A percentile compares a stretch with the other conserved stretches of the same genome.
phyloP scores from a whole-genome alignment of 2,888 invertebrate genomes.

The Tanytarsus gracilentus region DNA sequence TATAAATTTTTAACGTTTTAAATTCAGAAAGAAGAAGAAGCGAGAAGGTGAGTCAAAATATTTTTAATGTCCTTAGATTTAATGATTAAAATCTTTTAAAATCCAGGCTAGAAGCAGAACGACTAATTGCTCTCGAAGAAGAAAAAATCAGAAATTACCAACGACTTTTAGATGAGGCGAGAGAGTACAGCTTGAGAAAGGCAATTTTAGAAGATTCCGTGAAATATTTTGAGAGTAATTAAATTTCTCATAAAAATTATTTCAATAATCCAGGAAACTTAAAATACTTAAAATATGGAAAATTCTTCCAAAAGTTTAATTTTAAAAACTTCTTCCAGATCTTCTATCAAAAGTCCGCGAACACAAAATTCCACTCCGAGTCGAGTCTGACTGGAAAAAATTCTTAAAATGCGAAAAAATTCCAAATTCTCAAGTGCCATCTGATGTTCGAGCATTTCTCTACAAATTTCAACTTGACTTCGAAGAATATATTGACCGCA shows the following conservation, averaged over 20 bases:
- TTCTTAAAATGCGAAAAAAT: neutral
- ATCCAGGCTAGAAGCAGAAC: neutral
- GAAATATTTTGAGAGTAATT: neutral
- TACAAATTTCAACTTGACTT: neutral
- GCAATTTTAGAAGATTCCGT: slow-evolving; percentile 1
- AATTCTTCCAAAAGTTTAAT: neutral
- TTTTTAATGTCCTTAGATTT: too few species aligned
- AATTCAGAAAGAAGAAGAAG: too few species aligned
- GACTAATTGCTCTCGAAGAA: neutral
- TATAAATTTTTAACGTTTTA: too few species aligned
- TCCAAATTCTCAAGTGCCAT: slow-evolving; percentile 11
- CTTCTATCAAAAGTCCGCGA: neutral
- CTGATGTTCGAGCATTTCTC: neutral
- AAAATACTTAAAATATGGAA: neutral
- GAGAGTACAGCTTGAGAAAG: neutral
- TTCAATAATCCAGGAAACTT: too few species aligned
- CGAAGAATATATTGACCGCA: neutral
- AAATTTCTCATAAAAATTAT: neutral
- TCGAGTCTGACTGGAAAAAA: neutral
- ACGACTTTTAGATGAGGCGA: neutral
- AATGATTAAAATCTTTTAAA: too few species aligned
- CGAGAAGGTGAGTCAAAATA: too few species aligned
- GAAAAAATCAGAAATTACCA: neutral
- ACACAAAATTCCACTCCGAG: neutral
- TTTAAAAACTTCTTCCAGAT: neutral